Base-by-base conservation (phyloP, 35 echinoderm and acorn worm genomes). In the Holothuria glaberrima region DNA sequence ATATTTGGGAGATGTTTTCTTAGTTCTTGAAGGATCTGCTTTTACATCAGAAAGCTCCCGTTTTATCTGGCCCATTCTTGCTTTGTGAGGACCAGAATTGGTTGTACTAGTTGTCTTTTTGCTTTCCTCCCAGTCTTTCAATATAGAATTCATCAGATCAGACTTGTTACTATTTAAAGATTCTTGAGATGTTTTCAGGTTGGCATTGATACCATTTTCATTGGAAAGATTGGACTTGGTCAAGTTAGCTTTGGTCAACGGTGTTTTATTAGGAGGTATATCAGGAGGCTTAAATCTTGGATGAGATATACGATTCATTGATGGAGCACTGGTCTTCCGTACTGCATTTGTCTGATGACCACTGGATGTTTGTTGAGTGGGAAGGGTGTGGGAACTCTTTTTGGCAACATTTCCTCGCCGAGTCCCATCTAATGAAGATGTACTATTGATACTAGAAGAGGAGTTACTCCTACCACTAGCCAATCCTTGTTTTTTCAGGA, bases 401-500 rank as follows among this genome's bases (percentile, higher is more conserved):
- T 87, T 87, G 7, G 30, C 35, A 4, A 22, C 64, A 50, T 26
- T 69, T 48, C 61, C 30, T 71, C 36, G 44, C 30, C 30, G 12
- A 26, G 30, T 66, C 10, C 85, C 85, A 46, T 87, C 85, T 25
- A 44, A n/a, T 12, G 85, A 87, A 68, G 60, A 71, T 9, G 63
- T 52, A 71, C 85, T 87, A 24, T 70, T 87, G 18, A 87, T 87
- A 71, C 85, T 87, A 1, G 61, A 69, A 2, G 60, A 71, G 6
- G 85, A 87, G 67, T 87, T 87, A 41, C 85, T 87, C 16, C 85
- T 67, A 3, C 61, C 85, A 26, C 85, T 87, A 9, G 85, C 85
- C 85, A 87, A 29, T 54, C 85, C 85, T 41, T 87, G 85, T 30
- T 71, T 87, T 62, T 50, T 67, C 0, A 87, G 22, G 17, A 69